Evolutionary conservation across 1,140 invertebrate species (phyloP).

Genomic region (Pseudomyrmex flavicornis): DNA sequence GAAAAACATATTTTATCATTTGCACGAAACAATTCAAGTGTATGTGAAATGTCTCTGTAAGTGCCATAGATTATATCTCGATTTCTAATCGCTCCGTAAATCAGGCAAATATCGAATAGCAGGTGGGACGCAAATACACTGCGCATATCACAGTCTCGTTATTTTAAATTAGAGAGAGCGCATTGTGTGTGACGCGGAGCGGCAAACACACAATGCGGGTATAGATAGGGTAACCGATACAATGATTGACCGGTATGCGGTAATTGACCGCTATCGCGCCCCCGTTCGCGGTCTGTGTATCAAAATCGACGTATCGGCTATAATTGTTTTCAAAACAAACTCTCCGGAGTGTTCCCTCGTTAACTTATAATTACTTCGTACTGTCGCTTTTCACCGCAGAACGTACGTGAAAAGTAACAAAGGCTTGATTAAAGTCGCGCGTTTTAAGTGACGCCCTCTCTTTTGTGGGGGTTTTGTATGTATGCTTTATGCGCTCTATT

Average conservation of each 20-base stretch:
- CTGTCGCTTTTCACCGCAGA: background rate
- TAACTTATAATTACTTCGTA: conserved; percentile 38
- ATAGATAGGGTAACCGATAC: conserved; percentile 34
- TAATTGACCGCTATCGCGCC: conserved; percentile 19
- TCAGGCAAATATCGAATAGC: background rate
- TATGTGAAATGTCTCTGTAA: no score
- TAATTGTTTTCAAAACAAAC: conserved; percentile 52
- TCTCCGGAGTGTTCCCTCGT: conserved; percentile 8
- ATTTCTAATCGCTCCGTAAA: background rate
- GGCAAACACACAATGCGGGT: conserved; percentile 2
- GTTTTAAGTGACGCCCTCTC: conserved; percentile 13
- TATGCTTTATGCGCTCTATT: background rate
- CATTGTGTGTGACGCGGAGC: background rate
- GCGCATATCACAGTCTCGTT: conserved; percentile 15
- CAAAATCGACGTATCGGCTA: conserved; percentile 31
- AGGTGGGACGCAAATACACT: background rate
- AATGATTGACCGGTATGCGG: conserved; percentile 27
- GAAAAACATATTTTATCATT: background rate
- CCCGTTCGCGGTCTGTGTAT: conserved; percentile 14
- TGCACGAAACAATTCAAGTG: no score
- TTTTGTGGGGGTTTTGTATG: background rate
- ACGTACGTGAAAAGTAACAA: conserved; percentile 23
- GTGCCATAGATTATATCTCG: background rate
- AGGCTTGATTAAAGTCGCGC: conserved; percentile 13
- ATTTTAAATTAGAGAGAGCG: conserved; percentile 31